phyloP scores from a whole-genome alignment of 2,888 invertebrate genomes.

The Phymatocera aterrima region DNA sequence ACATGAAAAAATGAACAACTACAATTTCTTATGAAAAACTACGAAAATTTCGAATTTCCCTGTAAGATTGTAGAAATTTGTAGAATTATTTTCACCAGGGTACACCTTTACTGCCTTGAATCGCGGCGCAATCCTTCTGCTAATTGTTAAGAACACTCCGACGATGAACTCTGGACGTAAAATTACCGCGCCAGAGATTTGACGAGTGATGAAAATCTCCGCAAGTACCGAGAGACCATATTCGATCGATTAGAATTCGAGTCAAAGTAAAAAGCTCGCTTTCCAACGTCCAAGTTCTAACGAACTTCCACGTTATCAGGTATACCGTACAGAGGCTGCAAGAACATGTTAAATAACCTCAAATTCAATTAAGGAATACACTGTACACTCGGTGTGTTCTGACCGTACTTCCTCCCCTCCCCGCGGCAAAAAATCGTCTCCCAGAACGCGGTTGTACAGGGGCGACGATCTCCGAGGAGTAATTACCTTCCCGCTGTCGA shows the following conservation, averaged over 20 bases:
- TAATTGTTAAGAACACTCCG: too few relatives aligned
- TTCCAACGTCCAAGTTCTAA: slow-evolving; percentile 55
- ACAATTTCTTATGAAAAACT: too few relatives aligned
- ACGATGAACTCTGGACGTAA: too few relatives aligned
- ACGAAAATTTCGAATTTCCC: too few relatives aligned
- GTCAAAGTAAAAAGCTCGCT: slow-evolving; percentile 53
- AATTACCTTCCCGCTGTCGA: slow-evolving; percentile 63
- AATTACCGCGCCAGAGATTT: not conserved
- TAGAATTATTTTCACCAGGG: too few relatives aligned
- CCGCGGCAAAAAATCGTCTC: slow-evolving; percentile 61
- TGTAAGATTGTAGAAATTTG: too few relatives aligned
- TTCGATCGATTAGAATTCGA: slow-evolving; percentile 15
- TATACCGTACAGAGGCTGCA: slow-evolving; percentile 57
- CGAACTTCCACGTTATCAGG: not conserved
- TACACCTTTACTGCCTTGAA: too few relatives aligned
- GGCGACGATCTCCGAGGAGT: slow-evolving; percentile 61
- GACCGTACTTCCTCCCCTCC: slow-evolving; percentile 28
- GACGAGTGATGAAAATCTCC: not conserved
- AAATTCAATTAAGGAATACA: slow-evolving; percentile 72
- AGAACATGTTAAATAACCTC: slow-evolving; percentile 70
- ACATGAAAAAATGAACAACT: too few relatives aligned
- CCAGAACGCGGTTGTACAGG: slow-evolving; percentile 33
- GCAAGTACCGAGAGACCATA: not conserved
- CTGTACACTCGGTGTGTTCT: slow-evolving; percentile 62
- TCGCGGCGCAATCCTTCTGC: too few relatives aligned